A percentile compares a stretch with the other conserved stretches of the same genome.
These are phyloP conservation scores for Drosophila albomicans DNA, from an alignment of 1,140 invertebrate genomes.

Conservation along the genomic window DNA sequence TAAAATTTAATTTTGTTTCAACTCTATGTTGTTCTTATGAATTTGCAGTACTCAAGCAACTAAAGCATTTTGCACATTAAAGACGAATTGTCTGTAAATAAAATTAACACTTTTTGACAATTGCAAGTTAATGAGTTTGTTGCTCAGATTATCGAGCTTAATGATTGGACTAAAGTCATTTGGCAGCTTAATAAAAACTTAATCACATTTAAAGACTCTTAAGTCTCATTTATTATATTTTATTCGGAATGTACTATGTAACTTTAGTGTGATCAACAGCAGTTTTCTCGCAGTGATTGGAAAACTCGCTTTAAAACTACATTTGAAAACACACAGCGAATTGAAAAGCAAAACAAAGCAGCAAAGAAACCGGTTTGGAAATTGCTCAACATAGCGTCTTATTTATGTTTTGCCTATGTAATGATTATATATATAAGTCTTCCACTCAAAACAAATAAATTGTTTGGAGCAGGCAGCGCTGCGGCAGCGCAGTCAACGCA, in stretches of 20 bases:
- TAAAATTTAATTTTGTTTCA: constrained; percentile 85
- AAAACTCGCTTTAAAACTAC: background rate
- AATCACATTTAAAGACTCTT: no score
- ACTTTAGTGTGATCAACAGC: background rate
- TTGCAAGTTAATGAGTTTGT: background rate
- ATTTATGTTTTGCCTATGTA: background rate
- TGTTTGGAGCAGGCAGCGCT: constrained; percentile 5
- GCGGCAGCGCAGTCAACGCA: constrained; percentile 8
- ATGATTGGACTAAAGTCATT: background rate
- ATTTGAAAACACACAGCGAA: background rate
- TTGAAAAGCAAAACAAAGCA: constrained; percentile 5
- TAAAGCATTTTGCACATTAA: background rate
- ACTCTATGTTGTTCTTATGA: background rate
- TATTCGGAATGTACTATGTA: no score
- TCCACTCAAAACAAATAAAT: constrained; percentile 28
- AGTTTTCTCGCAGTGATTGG: constrained; percentile 1
- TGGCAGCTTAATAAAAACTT: background rate
- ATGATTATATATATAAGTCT: background rate
- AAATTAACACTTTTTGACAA: background rate
- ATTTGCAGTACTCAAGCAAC: background rate
- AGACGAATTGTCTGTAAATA: constrained; percentile 86
- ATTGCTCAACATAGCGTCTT: constrained; percentile 8
- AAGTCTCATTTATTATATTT: no score
- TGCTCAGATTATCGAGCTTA: background rate
- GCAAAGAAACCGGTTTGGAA: background rate